Conservation (phyloP, 2,888 invertebrate species). For the Nasonia oneida region DNA sequence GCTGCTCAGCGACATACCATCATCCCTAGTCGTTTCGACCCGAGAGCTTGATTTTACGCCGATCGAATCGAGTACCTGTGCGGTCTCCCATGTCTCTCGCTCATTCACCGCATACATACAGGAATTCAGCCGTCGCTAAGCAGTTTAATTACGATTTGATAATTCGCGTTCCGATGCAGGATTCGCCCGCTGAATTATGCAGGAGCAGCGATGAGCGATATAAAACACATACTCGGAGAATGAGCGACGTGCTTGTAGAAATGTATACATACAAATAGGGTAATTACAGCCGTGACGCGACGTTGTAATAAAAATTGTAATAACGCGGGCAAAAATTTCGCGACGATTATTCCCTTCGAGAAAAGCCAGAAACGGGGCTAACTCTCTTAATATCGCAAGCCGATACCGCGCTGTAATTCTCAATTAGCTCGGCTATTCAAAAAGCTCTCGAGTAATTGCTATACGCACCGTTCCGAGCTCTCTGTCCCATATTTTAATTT, state of each 20-base stretch:
- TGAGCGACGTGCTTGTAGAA: neutral
- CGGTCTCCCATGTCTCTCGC: no score
- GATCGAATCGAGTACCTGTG: no score
- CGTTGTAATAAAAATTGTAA: neutral
- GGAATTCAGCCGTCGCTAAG: neutral
- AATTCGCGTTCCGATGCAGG: neutral
- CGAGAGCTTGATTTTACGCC: no score
- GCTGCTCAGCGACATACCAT: neutral
- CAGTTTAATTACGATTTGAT: conserved; percentile 8
- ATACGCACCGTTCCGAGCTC: neutral
- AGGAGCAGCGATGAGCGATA: neutral
- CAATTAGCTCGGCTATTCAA: neutral
- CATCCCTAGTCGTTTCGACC: no score
- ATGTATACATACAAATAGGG: neutral
- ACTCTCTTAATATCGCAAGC: neutral
- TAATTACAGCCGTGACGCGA: neutral
- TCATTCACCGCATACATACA: no score
- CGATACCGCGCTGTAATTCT: neutral
- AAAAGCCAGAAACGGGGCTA: neutral
- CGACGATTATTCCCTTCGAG: neutral
- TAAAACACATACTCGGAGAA: neutral
- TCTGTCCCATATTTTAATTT: neutral
- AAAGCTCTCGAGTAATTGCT: conserved; percentile 7
- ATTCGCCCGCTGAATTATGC: neutral
- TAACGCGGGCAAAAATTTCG: neutral